phyloP scores from a whole-genome alignment of 2,113 vertebrate genomes.

The Catharus fuscescens region DNA sequence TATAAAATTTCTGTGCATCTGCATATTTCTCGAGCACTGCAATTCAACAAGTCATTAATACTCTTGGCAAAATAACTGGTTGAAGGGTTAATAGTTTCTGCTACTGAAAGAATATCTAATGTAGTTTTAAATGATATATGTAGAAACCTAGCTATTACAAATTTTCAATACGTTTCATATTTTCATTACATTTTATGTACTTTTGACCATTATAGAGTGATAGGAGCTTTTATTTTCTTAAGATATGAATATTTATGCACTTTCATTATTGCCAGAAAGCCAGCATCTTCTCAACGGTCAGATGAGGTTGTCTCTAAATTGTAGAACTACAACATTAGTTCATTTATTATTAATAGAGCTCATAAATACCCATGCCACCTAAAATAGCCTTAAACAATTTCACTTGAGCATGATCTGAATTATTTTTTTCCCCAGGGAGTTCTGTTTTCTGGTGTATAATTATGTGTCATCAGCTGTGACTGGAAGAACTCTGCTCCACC shows the following conservation, averaged over 20 bases:
- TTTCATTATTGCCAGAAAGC: slow-evolving; percentile 61
- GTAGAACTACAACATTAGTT: slow-evolving; percentile 36
- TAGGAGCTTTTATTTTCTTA: background rate
- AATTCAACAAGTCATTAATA: slow-evolving; percentile 6
- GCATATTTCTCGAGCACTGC: background rate
- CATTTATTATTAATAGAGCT: slow-evolving; percentile 77
- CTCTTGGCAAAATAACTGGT: background rate
- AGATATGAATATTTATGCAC: slow-evolving; percentile 67
- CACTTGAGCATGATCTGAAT: slow-evolving; percentile 53
- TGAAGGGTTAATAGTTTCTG: background rate
- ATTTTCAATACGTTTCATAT: background rate
- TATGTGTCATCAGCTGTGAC: slow-evolving; percentile 70
- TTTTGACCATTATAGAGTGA: slow-evolving; percentile 19
- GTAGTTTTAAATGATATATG: background rate
- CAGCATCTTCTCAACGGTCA: slow-evolving; percentile 59
- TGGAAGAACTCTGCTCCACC: slow-evolving; percentile 47
- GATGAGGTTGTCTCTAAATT: slow-evolving; percentile 68
- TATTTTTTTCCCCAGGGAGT: slow-evolving; percentile 33
- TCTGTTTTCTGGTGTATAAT: slow-evolving; percentile 66
- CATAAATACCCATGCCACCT: slow-evolving; percentile 70
- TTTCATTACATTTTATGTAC: slow-evolving; percentile 49
- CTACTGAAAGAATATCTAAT: background rate
- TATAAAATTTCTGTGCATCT: background rate
- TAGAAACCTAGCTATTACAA: background rate
- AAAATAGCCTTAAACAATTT: slow-evolving; percentile 75